These are phyloP conservation scores for Columba guinea DNA, from an alignment of 2,797 vertebrate genomes.

Conservation along the genomic window DNA sequence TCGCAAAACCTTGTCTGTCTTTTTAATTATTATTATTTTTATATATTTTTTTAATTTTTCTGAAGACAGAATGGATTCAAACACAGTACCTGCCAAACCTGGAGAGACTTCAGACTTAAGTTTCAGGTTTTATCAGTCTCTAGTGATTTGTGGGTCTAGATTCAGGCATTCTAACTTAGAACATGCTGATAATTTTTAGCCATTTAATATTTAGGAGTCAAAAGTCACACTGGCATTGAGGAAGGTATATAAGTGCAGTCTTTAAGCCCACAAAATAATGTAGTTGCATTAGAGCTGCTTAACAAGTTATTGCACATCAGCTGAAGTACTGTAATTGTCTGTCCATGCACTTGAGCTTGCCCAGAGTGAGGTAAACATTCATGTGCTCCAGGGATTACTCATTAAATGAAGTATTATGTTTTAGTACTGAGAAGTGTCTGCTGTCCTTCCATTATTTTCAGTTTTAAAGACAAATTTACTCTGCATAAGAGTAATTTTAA, in stretches of 20 bases:
- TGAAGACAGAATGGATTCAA: neutral
- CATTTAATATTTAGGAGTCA: neutral
- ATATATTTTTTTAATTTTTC: neutral
- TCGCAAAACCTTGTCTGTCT: neutral
- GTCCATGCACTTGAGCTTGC: constrained; percentile 33
- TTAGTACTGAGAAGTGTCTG: neutral
- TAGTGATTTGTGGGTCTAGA: neutral
- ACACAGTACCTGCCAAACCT: neutral
- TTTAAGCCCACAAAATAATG: neutral
- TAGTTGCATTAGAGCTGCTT: neutral
- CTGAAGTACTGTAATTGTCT: constrained; percentile 1
- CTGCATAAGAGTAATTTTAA: neutral
- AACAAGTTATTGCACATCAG: neutral
- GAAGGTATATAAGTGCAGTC: neutral
- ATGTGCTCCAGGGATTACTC: constrained; percentile 37
- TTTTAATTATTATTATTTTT: neutral
- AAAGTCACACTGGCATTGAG: neutral
- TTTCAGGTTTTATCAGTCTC: neutral
- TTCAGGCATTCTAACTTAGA: neutral
- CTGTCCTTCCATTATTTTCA: constrained; percentile 22
- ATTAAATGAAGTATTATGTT: constrained; percentile 32
- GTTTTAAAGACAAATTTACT: constrained; percentile 21
- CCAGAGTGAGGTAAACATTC: constrained; percentile 34
- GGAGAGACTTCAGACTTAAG: neutral
- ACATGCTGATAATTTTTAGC: neutral